These are phyloP conservation scores for Anastatus disparis DNA, from an alignment of 1,140 invertebrate genomes.

Conservation along the genomic window DNA sequence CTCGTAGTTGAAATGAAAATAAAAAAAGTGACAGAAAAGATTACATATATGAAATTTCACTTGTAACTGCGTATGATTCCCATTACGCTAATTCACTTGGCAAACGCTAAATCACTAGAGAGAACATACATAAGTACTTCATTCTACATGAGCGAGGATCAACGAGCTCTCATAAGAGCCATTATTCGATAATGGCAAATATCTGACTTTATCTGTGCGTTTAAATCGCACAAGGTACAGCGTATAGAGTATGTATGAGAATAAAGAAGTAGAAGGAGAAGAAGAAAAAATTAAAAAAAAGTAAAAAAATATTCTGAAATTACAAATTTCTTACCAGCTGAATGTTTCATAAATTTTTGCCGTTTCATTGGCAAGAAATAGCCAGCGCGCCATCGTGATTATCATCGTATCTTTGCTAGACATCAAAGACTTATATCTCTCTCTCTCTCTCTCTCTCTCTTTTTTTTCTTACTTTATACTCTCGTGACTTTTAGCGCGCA, in stretches of 20 bases:
- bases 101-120: not conserved
- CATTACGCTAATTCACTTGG: not conserved
- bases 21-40: no score
- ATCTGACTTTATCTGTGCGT: not conserved
- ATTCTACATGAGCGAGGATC: not conserved
- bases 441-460: not conserved
- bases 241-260: no score
- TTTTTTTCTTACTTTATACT: slow-evolving; percentile 16
- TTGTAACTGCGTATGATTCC: no score
- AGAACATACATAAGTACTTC: not conserved
- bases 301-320: slow-evolving; percentile 22
- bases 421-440: slow-evolving; percentile 54
- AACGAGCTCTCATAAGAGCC: not conserved
- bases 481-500: not conserved
- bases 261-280: not conserved
- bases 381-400: slow-evolving; percentile 50
- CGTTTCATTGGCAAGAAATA: slow-evolving; percentile 25
- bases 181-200: slow-evolving; percentile 36
- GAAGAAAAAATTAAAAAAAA: not conserved
- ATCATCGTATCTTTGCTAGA: slow-evolving; percentile 58
- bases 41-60: no score
- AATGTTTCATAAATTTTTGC: slow-evolving; percentile 38
- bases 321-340: slow-evolving; percentile 30
- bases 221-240: not conserved
- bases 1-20: no score